Percentiles rank a stretch among this genome's conserved stretches.
Conservation (phyloP, 1,140 invertebrate genomes). For the Ostrea edulis region DNA sequence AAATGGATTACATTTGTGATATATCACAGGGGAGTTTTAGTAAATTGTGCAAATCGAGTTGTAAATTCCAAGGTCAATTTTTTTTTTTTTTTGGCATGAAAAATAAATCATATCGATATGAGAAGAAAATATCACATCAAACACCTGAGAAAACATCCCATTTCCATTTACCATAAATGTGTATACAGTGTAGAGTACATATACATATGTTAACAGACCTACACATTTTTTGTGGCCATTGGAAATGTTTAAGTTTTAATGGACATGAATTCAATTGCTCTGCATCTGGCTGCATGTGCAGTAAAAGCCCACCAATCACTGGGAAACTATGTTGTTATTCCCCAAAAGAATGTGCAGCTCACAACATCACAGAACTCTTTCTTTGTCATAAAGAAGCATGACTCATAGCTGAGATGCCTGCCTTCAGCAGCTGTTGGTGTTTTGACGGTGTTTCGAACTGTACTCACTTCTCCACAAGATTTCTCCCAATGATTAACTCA, state of each 20-base stretch:
- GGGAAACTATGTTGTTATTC: slow-evolving; percentile 32
- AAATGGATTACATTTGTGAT: no score
- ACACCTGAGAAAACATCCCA: neutral
- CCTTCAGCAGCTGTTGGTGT: slow-evolving; percentile 22
- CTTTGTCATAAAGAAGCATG: slow-evolving; percentile 30
- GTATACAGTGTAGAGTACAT: neutral
- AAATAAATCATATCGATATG: no score
- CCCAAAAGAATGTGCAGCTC: slow-evolving; percentile 22
- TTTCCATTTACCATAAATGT: neutral
- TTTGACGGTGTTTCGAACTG: neutral
- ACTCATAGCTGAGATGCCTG: slow-evolving; percentile 5
- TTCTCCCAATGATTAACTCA: neutral
- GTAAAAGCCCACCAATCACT: neutral
- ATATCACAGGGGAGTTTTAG: no score
- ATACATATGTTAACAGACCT: neutral
- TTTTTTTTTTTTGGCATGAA: no score
- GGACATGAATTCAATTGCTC: slow-evolving; percentile 26
- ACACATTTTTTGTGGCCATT: neutral
- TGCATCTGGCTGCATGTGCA: slow-evolving; percentile 26
- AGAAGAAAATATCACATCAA: neutral
- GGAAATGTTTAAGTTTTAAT: slow-evolving; percentile 12
- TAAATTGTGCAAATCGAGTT: no score
- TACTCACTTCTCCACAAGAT: neutral
- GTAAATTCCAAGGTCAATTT: no score
- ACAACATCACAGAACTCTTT: slow-evolving; percentile 21